Base-by-base conservation (phyloP, 2,113 vertebrate genomes). In the Peucedramus taeniatus region DNA sequence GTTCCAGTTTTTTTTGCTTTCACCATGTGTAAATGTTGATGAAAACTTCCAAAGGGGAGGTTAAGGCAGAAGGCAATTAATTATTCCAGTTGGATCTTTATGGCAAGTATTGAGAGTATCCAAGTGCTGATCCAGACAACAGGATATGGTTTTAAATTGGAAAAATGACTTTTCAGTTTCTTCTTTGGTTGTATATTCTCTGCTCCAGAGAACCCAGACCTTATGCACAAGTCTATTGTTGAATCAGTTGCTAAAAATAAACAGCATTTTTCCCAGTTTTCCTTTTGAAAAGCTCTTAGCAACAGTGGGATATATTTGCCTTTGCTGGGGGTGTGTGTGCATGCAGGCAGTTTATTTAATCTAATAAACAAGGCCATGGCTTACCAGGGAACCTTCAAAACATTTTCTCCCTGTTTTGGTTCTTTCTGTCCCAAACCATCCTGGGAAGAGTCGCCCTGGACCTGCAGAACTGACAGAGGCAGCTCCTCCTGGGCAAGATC, bases 231-330 rank as follows among this genome's bases (percentile, higher is more conserved):
- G 40, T 65, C 74, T 89, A 65, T 95, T 97, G 92, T 88, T 94
- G 85, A 94, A 98, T 95, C 81, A 19, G 71, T 88, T 97, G 96
- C 96, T 98, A 97, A 97, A 98, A 97, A 97, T 96, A 98, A 93
- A 79, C 61, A 72, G 4, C n/a, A 14, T 75, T 96, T 86, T 81
- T 35, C 61, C 74, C 71, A 83, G 59, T 94, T 95, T 90, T 93
- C 54, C 79, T 94, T 92, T 85, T 81, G 69, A n/a, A 47, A 94
- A 96, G 65, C 93, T 87, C 96, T 97, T 97, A 93, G 97, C 96
- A 97, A 93, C 97, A 59, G 92, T 57, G 78, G 93, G 78, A 72
- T 94, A 66, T 80, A 66, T 89, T 89, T 96, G 91, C 82, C 93
- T 94, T 86, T 56, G 76, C 76, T 87, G 84, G 79, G 84, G 56